A percentile compares a stretch with the other conserved stretches of the same genome.
Evolutionary conservation across 1,140 invertebrate genomes (phyloP).

Genomic region (Oryctes rhinoceros): DNA sequence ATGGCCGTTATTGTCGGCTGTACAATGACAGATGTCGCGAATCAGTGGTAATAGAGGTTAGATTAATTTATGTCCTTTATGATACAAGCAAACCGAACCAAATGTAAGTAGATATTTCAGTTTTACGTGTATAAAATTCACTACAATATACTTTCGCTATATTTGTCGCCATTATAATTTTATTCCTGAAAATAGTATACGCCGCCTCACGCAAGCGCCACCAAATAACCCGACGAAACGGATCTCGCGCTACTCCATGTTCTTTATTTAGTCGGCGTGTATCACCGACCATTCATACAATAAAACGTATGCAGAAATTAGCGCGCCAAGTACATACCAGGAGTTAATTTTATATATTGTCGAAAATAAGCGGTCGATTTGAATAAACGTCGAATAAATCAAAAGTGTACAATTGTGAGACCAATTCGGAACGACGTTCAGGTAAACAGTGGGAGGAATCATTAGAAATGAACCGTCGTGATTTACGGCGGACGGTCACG

Average conservation of each 20-base stretch:
- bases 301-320: background rate
- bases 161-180: background rate
- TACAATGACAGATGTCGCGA: background rate
- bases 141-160: background rate
- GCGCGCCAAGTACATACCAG: slow-evolving; percentile 5
- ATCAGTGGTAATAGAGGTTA: background rate
- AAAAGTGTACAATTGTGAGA: slow-evolving; percentile 25
- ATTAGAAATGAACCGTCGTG: slow-evolving; percentile 7
- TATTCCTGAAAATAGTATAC: background rate
- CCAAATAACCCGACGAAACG: background rate
- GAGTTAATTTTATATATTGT: slow-evolving; percentile 29
- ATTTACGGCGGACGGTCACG: slow-evolving; percentile 18
- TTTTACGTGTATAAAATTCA: no score
- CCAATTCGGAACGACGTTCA: slow-evolving; percentile 31
- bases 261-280: background rate
- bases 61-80: background rate
- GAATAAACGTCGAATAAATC: slow-evolving; percentile 23
- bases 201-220: background rate
- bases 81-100: background rate
- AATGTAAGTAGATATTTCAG: background rate
- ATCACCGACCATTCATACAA: background rate
- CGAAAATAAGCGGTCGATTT: slow-evolving; percentile 20
- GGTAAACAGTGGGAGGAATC: slow-evolving; percentile 33
- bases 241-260: background rate
- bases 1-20: background rate